Evolutionary conservation across 1,140 invertebrate species (phyloP).

Genomic region (Ylistrum balloti): DNA sequence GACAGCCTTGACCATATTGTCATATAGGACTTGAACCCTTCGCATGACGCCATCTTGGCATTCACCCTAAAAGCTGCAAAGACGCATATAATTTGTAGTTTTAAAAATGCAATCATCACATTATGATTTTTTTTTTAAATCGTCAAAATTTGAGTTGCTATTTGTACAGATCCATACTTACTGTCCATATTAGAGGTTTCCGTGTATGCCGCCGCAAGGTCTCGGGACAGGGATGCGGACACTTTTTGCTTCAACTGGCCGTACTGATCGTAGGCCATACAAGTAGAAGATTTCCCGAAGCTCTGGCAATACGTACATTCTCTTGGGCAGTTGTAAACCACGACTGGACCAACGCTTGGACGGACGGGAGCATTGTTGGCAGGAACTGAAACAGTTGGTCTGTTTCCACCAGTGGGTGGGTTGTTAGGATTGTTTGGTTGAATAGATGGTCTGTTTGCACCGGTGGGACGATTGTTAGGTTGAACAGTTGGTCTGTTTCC

Average conservation of each 20-base stretch:
- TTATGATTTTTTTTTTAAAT: neutral
- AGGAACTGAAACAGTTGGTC: neutral
- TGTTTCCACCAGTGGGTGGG: too few relatives aligned
- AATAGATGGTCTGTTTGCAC: neutral
- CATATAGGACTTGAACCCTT: neutral
- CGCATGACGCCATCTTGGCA: neutral
- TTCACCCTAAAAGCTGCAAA: conserved; percentile 1
- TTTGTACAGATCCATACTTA: neutral
- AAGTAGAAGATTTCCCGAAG: neutral
- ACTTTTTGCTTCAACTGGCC: neutral
- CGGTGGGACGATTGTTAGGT: neutral
- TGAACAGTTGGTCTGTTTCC: neutral
- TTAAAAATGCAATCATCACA: too few relatives aligned
- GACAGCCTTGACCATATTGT: neutral
- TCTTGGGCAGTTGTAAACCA: neutral
- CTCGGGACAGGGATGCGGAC: neutral
- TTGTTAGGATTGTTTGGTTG: neutral
- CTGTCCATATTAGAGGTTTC: neutral
- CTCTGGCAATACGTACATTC: neutral
- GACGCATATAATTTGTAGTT: too few relatives aligned
- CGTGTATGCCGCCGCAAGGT: neutral
- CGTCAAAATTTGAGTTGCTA: neutral
- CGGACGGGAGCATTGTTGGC: neutral
- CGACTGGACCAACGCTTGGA: neutral
- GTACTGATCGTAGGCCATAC: conserved; percentile 25